Evolutionary conservation across 2,888 invertebrate species (phyloP).

Genomic region (Neoaliturus tenellus): DNA sequence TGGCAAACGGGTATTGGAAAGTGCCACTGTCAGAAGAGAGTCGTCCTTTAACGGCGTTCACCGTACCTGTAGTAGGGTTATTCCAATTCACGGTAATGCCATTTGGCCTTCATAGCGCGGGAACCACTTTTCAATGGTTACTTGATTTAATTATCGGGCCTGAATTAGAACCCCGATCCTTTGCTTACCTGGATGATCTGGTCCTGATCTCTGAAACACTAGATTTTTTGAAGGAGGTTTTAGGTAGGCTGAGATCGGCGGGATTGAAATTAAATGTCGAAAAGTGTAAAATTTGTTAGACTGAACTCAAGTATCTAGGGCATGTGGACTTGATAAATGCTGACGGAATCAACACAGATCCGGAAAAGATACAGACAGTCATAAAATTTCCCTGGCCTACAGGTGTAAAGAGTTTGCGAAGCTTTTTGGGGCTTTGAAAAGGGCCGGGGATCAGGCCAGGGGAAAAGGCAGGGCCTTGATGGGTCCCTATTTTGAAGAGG

Average conservation of each 20-base stretch:
- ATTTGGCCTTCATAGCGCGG: constrained; percentile 67
- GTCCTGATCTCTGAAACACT: constrained; percentile 42
- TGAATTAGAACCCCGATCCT: constrained; percentile 59
- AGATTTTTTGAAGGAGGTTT: constrained; percentile 58
- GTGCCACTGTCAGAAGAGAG: constrained; percentile 55
- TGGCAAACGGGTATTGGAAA: constrained; percentile 63
- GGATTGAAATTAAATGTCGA: constrained; percentile 64
- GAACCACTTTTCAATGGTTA: constrained; percentile 67
- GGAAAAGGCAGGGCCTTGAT: no score
- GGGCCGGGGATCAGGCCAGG: not conserved
- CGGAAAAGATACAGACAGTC: not conserved
- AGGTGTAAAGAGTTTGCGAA: not conserved
- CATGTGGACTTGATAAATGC: constrained; percentile 64
- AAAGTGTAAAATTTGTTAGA: constrained; percentile 66
- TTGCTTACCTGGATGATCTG: constrained; percentile 48
- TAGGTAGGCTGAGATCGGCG: constrained; percentile 57
- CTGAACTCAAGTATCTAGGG: constrained; percentile 65
- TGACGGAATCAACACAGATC: constrained; percentile 61
- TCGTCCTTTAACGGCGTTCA: constrained; percentile 63
- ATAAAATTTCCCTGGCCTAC: not conserved
- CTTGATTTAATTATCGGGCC: constrained; percentile 67
- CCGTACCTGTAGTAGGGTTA: constrained; percentile 59
- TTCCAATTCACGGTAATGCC: constrained; percentile 66
- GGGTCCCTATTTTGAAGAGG: no score
- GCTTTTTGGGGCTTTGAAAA: constrained; percentile 31